These are phyloP conservation scores for Pyrrhia umbra DNA, from an alignment of 2,888 invertebrate genomes.

Conservation along the genomic window DNA sequence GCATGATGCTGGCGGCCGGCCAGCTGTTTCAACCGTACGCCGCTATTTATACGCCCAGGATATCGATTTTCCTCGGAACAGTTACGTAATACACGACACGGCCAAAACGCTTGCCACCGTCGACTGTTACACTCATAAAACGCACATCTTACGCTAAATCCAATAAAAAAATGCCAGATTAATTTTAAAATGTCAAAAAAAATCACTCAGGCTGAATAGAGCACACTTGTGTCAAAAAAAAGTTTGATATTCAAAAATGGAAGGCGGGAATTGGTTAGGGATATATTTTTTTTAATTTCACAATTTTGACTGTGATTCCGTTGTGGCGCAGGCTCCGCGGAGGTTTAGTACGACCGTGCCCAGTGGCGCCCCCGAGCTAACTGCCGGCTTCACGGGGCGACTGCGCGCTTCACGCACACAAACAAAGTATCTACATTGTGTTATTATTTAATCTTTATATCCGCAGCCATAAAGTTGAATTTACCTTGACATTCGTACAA, in stretches of 20 bases:
- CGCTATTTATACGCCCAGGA: slow-evolving; percentile 87
- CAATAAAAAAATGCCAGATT: slow-evolving; percentile 58
- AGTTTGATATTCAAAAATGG: slow-evolving; percentile 64
- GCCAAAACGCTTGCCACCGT: slow-evolving; percentile 78
- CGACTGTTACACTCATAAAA: slow-evolving; percentile 75
- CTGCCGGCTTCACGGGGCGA: slow-evolving; percentile 77
- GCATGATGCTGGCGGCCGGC: slow-evolving; percentile 83
- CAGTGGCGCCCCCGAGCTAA: slow-evolving; percentile 83
- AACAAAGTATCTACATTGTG: slow-evolving; percentile 57
- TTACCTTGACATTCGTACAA: slow-evolving; percentile 56
- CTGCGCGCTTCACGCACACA: slow-evolving; percentile 79
- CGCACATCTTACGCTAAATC: slow-evolving; percentile 68
- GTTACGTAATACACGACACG: slow-evolving; percentile 86
- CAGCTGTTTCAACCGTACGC: slow-evolving; percentile 86
- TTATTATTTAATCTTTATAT: slow-evolving; percentile 60
- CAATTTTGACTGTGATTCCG: slow-evolving; percentile 72
- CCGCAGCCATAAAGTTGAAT: slow-evolving; percentile 58
- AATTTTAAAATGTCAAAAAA: slow-evolving; percentile 32
- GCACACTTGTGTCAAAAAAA: slow-evolving; percentile 21
- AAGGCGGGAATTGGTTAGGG: slow-evolving; percentile 74
- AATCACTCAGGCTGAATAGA: slow-evolving; percentile 27
- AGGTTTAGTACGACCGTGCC: slow-evolving; percentile 73
- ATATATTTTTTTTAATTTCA: slow-evolving; percentile 67
- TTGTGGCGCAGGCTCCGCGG: slow-evolving; percentile 62
- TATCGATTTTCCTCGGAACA: slow-evolving; percentile 88